Conservation (phyloP, 2,797 vertebrate genomes). For the Eidolon dupreanum region DNA sequence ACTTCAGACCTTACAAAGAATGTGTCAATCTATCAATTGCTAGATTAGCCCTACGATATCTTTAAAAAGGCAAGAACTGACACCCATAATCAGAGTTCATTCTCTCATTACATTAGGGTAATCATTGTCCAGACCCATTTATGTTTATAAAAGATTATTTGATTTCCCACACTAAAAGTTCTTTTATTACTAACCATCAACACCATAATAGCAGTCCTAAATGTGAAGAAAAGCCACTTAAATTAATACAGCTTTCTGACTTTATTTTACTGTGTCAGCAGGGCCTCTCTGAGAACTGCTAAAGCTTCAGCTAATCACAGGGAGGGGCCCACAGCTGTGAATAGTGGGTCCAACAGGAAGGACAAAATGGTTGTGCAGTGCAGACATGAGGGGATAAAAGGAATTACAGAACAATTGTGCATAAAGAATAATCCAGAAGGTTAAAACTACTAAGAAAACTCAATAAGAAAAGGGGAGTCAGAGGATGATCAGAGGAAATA, state of each 20-base stretch:
- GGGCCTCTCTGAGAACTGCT: not conserved
- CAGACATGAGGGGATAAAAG: not conserved
- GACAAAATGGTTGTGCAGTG: not conserved
- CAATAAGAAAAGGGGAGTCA: not conserved
- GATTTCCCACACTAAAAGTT: constrained; percentile 79
- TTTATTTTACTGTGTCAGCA: constrained; percentile 52
- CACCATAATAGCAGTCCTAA: constrained; percentile 72
- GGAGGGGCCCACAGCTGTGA: not conserved
- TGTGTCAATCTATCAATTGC: constrained; percentile 71
- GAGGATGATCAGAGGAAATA: not conserved
- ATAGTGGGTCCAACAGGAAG: not conserved
- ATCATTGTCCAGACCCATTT: constrained; percentile 66
- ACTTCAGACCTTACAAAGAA: constrained; percentile 65
- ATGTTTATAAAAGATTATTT: constrained; percentile 78
- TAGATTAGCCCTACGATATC: constrained; percentile 54
- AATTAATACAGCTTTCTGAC: constrained; percentile 76
- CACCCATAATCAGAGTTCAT: constrained; percentile 76
- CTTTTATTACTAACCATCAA: constrained; percentile 78
- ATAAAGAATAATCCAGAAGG: constrained; percentile 22
- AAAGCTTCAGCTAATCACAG: not conserved
- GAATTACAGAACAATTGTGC: constrained; percentile 21
- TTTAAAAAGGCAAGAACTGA: constrained; percentile 71
- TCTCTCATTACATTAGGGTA: constrained; percentile 80
- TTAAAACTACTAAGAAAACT: constrained; percentile 43
- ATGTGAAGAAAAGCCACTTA: constrained; percentile 72